phyloP scores from a whole-genome alignment of 1,140 invertebrate species.

The Hyphantria cunea region DNA sequence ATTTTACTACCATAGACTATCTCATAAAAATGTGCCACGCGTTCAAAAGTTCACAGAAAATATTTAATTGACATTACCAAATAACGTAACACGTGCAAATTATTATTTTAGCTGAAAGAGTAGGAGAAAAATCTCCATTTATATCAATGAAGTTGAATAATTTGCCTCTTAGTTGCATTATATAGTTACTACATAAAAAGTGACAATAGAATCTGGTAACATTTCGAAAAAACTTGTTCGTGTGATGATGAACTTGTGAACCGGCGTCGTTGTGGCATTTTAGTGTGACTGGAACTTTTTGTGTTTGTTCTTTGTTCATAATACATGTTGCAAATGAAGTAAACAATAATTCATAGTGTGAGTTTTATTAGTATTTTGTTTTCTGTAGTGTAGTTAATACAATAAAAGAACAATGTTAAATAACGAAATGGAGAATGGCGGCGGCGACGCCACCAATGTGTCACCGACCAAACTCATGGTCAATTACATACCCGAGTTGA shows the following conservation, averaged over 20 bases:
- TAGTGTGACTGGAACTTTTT: conserved; percentile 71
- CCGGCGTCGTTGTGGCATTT: conserved; percentile 76
- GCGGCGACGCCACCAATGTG: conserved; percentile 80
- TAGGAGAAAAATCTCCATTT: conserved; percentile 6
- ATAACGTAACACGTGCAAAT: conserved; percentile 42
- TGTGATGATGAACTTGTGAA: conserved; percentile 79
- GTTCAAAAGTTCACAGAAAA: conserved; percentile 41
- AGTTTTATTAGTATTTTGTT: conserved; percentile 75
- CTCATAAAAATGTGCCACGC: conserved; percentile 46
- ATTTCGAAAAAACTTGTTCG: conserved; percentile 74
- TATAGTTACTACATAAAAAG: conserved; percentile 31
- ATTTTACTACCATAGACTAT: conserved; percentile 36
- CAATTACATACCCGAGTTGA: conserved; percentile 80
- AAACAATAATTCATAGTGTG: conserved; percentile 61
- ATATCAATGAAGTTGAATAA: conserved; percentile 28
- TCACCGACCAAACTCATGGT: conserved; percentile 82
- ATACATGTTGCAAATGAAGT: conserved; percentile 74
- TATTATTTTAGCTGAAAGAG: conserved; percentile 16
- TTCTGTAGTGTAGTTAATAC: conserved; percentile 75
- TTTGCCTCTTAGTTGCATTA: conserved; percentile 30
- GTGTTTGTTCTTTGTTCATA: conserved; percentile 75
- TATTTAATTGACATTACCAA: conserved; percentile 43
- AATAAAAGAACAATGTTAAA: conserved; percentile 72
- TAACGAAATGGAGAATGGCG: conserved; percentile 79
- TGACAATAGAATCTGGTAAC: conserved; percentile 62